Percentiles rank a stretch among this genome's conserved stretches.
These are phyloP conservation scores for Creontiades dilutus DNA, from an alignment of 2,888 invertebrate genomes.

Conservation along the genomic window DNA sequence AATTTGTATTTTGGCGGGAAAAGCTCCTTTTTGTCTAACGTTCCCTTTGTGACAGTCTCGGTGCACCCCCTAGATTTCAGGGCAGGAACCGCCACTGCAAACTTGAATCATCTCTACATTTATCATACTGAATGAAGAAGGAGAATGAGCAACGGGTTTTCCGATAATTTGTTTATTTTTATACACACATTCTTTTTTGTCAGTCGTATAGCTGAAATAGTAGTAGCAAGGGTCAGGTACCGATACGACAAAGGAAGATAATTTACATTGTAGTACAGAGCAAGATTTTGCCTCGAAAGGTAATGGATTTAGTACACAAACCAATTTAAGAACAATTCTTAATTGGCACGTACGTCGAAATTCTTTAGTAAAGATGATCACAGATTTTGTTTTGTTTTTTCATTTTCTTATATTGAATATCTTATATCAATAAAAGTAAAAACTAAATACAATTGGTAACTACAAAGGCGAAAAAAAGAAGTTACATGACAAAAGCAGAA, in stretches of 20 bases:
- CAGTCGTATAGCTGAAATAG: background rate
- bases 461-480: constrained; percentile 50
- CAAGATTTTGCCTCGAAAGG: background rate
- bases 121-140: too few species aligned
- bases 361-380: constrained; percentile 20
- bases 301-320: background rate
- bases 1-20: too few species aligned
- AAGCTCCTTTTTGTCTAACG: too few species aligned
- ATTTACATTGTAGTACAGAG: background rate
- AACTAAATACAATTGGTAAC: constrained; percentile 65
- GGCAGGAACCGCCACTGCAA: too few species aligned
- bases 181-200: background rate
- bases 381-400: background rate
- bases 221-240: constrained; percentile 25
- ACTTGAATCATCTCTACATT: too few species aligned
- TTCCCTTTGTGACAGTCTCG: too few species aligned
- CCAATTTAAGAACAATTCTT: background rate
- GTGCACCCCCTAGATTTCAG: too few species aligned
- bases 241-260: constrained; percentile 19
- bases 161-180: background rate
- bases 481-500: background rate
- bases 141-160: background rate
- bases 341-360: background rate
- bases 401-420: background rate
- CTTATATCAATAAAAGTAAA: constrained; percentile 15